Conservation (phyloP, 2,113 vertebrate genomes). For the Sprattus sprattus region DNA sequence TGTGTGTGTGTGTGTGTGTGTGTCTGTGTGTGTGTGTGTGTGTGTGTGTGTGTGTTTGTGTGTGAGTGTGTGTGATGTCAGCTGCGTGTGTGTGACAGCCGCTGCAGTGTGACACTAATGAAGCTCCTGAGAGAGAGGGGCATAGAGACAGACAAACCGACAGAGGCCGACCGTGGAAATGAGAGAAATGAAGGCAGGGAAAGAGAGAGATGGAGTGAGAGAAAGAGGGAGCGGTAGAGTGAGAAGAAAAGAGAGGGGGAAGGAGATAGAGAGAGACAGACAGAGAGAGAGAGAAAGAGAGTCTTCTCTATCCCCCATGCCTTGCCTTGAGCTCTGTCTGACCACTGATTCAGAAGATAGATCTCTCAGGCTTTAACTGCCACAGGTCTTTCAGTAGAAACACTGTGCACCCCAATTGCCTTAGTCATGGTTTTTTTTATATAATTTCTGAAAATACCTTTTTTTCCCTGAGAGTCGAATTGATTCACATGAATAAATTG, state of each 20-base stretch:
- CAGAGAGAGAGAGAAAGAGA: too few relatives aligned
- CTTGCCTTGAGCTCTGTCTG: conserved; percentile 27
- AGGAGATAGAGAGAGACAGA: neutral
- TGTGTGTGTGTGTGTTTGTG: neutral
- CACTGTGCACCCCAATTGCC: conserved; percentile 33
- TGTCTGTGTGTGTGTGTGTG: neutral
- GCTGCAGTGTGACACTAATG: too few relatives aligned
- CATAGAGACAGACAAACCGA: neutral
- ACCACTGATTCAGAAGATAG: conserved; percentile 35
- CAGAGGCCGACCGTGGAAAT: neutral
- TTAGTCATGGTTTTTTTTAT: neutral
- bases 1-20: neutral
- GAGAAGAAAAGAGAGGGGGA: neutral
- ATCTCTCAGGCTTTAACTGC: conserved; percentile 12
- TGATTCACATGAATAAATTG: conserved; percentile 22
- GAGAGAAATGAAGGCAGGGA: neutral
- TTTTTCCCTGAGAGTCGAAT: neutral
- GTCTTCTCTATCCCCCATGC: neutral
- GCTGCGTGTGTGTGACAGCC: neutral
- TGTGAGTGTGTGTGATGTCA: neutral
- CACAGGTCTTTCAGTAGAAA: conserved; percentile 25
- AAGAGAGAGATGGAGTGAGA: neutral
- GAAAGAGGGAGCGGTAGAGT: neutral
- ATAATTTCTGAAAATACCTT: conserved; percentile 23
- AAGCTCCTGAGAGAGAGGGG: too few relatives aligned